These are phyloP conservation scores for Ursus arctos DNA, from an alignment of 2,113 vertebrate genomes.

Conservation along the genomic window DNA sequence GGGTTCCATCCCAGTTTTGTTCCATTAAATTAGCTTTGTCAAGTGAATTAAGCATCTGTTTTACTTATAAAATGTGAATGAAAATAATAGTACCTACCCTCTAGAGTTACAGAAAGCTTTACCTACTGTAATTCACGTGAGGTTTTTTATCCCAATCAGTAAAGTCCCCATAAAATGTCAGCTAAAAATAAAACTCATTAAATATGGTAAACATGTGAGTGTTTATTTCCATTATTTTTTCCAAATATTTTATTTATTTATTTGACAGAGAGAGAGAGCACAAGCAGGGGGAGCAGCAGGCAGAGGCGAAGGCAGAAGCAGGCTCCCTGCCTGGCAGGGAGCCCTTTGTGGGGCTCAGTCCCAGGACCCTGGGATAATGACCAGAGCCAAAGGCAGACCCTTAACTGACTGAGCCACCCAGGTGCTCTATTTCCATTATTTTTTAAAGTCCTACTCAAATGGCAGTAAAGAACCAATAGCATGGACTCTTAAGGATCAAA, in stretches of 20 bases:
- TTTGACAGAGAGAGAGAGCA: neutral
- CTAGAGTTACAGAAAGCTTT: neutral
- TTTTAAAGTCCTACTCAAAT: constrained; percentile 32
- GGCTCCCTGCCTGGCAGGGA: neutral
- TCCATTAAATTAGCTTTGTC: constrained; percentile 45
- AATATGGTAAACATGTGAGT: neutral
- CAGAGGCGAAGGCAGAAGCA: neutral
- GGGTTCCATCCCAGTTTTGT: neutral
- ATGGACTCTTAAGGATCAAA: constrained; percentile 8
- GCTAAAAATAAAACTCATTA: constrained; percentile 46
- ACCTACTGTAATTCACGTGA: constrained; percentile 24
- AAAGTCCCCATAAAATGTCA: constrained; percentile 10
- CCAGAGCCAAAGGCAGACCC: neutral
- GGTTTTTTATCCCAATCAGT: neutral
- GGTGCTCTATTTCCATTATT: neutral
- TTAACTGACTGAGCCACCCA: neutral
- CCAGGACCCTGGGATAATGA: neutral
- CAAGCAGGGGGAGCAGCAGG: neutral
- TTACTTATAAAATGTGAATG: constrained; percentile 33
- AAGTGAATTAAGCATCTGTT: constrained; percentile 14
- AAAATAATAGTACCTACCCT: neutral
- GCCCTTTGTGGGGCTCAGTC: neutral
- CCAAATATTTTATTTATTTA: neutral
- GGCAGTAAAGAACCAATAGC: neutral
- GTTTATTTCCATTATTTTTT: constrained; percentile 17